Percentiles rank a stretch among this genome's conserved stretches.
phyloP scores from a whole-genome alignment of 2,797 vertebrate species.

The Sebastes trivittatus region DNA sequence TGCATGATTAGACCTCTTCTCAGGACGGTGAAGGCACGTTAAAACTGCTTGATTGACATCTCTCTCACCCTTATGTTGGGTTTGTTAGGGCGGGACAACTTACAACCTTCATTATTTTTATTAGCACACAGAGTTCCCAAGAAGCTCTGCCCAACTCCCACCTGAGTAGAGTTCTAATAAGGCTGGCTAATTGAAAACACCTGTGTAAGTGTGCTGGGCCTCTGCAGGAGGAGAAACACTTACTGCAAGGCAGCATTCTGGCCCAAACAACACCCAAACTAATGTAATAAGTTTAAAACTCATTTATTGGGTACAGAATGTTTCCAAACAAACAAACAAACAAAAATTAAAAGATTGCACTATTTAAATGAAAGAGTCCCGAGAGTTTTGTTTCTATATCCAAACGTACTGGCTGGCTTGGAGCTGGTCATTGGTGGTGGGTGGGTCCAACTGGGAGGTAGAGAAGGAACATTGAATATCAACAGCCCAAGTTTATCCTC shows the following conservation, averaged over 20 bases:
- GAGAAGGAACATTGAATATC: background rate
- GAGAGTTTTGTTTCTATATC: background rate
- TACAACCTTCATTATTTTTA: background rate
- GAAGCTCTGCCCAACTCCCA: background rate
- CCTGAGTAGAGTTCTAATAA: background rate
- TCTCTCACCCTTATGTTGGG: background rate
- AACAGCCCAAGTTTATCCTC: background rate
- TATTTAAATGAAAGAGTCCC: background rate
- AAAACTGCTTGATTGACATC: background rate
- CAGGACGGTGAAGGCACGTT: background rate
- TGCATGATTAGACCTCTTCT: background rate
- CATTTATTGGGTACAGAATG: background rate
- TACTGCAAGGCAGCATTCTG: background rate
- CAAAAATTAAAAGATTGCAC: background rate
- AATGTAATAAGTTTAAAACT: background rate
- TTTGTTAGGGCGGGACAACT: background rate
- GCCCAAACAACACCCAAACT: background rate
- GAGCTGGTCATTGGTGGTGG: background rate
- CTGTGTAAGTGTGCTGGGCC: background rate
- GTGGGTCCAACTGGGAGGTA: background rate
- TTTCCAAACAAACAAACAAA: background rate
- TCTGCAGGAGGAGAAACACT: background rate
- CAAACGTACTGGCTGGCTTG: background rate
- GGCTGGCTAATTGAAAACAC: background rate
- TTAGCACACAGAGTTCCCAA: background rate